These are phyloP conservation scores for Tribolium madens DNA, from an alignment of 1,140 invertebrate species.

Conservation along the genomic window DNA sequence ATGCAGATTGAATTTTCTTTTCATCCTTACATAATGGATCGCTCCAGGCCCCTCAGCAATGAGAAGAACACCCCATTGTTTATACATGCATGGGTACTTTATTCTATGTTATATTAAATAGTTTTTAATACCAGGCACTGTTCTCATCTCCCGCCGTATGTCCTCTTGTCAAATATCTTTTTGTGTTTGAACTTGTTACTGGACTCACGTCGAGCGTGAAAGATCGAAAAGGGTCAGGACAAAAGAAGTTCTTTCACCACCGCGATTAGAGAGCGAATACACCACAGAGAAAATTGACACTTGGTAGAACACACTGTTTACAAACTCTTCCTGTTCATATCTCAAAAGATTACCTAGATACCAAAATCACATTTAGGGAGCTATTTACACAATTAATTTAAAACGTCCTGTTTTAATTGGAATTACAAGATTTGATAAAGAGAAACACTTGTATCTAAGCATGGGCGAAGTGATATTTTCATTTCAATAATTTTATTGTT, in stretches of 20 bases:
- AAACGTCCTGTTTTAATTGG: too few species aligned
- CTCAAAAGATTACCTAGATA: too few species aligned
- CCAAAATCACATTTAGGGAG: too few species aligned
- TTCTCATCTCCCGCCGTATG: not conserved
- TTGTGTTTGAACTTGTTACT: conserved; percentile 33
- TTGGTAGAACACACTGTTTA: conserved; percentile 3
- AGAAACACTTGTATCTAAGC: too few species aligned
- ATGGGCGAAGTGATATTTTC: too few species aligned
- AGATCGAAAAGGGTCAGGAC: not conserved
- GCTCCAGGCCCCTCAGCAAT: conserved; percentile 52
- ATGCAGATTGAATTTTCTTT: conserved; percentile 65
- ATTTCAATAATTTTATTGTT: too few species aligned
- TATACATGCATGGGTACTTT: conserved; percentile 55
- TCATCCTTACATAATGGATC: conserved; percentile 63
- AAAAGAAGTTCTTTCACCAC: not conserved
- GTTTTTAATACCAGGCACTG: conserved; percentile 39
- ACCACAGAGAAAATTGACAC: not conserved
- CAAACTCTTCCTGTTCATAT: not conserved
- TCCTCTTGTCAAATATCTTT: conserved; percentile 17
- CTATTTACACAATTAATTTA: too few species aligned
- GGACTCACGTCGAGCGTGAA: conserved; percentile 15
- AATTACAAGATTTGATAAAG: too few species aligned
- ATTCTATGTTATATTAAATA: conserved; percentile 52
- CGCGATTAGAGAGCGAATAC: not conserved
- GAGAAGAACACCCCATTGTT: conserved; percentile 57